Evolutionary conservation across 2,113 vertebrate genomes (phyloP).

Genomic region (Chinchilla lanigera): DNA sequence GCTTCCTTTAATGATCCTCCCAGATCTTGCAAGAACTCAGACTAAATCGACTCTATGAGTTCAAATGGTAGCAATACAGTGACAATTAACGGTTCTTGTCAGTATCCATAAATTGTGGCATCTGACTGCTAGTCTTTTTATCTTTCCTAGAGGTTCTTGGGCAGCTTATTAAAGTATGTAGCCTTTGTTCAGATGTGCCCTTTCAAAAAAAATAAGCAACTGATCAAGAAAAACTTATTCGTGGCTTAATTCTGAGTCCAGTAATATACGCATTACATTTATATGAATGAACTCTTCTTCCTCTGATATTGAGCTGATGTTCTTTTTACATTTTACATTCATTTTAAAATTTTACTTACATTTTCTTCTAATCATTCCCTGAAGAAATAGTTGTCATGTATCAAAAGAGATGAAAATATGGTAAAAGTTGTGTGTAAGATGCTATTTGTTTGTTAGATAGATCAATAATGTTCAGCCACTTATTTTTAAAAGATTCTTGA

Average conservation of each 20-base stretch:
- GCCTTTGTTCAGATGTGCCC: conserved; percentile 74
- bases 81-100: conserved; percentile 87
- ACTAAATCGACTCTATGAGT: conserved; percentile 84
- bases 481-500: background rate
- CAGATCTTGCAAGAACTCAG: conserved; percentile 83
- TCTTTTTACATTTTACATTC: conserved; percentile 76
- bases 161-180: conserved; percentile 83
- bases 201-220: conserved; percentile 82
- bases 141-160: conserved; percentile 73
- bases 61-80: conserved; percentile 83
- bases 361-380: conserved; percentile 68
- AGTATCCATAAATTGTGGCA: conserved; percentile 84
- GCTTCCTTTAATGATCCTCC: conserved; percentile 87
- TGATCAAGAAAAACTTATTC: conserved; percentile 82
- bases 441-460: conserved; percentile 58
- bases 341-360: conserved; percentile 78
- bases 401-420: conserved; percentile 74
- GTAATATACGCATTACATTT: conserved; percentile 73
- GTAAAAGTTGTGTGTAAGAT: conserved; percentile 28
- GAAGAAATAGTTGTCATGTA: conserved; percentile 70
- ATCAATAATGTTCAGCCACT: background rate
- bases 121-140: conserved; percentile 76
- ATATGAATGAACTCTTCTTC: conserved; percentile 70
- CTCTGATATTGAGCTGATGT: conserved; percentile 73
- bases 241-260: conserved; percentile 80